These are phyloP conservation scores for Calcarius lapponicus DNA, from an alignment of 2,797 vertebrate genomes.

Conservation along the genomic window DNA sequence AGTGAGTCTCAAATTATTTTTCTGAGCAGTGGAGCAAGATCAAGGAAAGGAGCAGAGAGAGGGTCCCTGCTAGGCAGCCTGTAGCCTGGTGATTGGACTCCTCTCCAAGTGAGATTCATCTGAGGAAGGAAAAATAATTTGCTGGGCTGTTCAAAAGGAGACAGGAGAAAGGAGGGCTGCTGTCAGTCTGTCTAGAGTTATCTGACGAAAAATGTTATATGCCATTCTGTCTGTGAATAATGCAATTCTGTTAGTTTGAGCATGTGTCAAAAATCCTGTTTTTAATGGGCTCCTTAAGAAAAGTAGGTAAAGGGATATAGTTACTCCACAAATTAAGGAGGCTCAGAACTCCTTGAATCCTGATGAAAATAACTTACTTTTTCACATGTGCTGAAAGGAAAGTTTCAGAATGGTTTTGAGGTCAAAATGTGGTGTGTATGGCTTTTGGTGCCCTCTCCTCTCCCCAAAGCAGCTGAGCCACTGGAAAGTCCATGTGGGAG, in stretches of 20 bases:
- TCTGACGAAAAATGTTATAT: not conserved
- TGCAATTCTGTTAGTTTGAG: not conserved
- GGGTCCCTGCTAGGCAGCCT: not conserved
- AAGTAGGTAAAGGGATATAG: not conserved
- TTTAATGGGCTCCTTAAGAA: not conserved
- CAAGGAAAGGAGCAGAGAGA: not conserved
- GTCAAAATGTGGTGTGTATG: not conserved
- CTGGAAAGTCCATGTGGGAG: not conserved
- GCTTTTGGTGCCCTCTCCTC: not conserved
- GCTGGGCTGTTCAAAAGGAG: not conserved
- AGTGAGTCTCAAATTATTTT: not conserved
- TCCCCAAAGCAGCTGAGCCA: not conserved
- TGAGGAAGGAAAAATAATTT: not conserved
- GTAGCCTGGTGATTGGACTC: not conserved
- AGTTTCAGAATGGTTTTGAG: not conserved
- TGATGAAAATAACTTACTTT: not conserved
- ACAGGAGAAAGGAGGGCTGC: not conserved
- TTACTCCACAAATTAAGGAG: not conserved
- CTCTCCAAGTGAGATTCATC: not conserved
- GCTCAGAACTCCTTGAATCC: not conserved
- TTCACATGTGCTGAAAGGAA: rapidly evolving
- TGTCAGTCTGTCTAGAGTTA: not conserved
- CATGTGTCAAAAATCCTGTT: not conserved
- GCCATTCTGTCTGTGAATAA: not conserved
- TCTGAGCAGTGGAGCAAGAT: not conserved